Evolutionary conservation across 1,140 invertebrate species (phyloP), one percentile per base, ranked within the genome.

Genomic region (Orchesella cincta): DNA sequence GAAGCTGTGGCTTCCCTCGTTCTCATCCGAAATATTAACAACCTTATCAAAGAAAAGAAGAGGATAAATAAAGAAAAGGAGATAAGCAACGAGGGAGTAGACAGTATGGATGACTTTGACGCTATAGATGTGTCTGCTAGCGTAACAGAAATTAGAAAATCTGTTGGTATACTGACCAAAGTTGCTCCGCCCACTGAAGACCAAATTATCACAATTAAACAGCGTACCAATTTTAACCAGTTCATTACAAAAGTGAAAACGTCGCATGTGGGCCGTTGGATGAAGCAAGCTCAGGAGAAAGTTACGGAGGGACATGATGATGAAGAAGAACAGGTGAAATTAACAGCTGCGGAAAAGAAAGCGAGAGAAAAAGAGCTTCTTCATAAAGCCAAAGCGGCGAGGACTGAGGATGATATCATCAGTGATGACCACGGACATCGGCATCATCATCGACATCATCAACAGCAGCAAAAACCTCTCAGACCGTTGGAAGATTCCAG

Each of bases 111-210:
- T 46, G 39, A 46, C 39, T 8, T 46, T 46, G 39, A 46, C 23
- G 23, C 5, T 16, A 28, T 26, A 31, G 12, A 16, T 3, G 3
- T 8, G 29, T 29, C 29, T 57, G 54, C 12, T 5, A 26, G 3
- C n/a, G 3, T 16, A 8, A n/a, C 23, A 16, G 3, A 57, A 23
- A 23, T n/a, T n/a, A 57, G 26, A 57, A 14, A 8, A 26, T 57
- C 54, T 5, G 14, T n/a, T 23, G 54, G 54, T 26, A 5, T 2
- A 29, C 14, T 8, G 23, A 18, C 62, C 5, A 29, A 29, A 3
- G 28, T 67, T 8, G 8, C 62, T 8, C 62, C 62, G 5, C 62
- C 62, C 8, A 67, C 62, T 31, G 62, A 67, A 67, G 62, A 67
- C n/a, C 26, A 67, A n/a, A 67, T 67, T 31, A 31, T 31, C 3